Percentiles rank a stretch among this genome's conserved stretches.
phyloP scores from a whole-genome alignment of 2,888 invertebrate species.

The Stenolophus ochropezus region DNA sequence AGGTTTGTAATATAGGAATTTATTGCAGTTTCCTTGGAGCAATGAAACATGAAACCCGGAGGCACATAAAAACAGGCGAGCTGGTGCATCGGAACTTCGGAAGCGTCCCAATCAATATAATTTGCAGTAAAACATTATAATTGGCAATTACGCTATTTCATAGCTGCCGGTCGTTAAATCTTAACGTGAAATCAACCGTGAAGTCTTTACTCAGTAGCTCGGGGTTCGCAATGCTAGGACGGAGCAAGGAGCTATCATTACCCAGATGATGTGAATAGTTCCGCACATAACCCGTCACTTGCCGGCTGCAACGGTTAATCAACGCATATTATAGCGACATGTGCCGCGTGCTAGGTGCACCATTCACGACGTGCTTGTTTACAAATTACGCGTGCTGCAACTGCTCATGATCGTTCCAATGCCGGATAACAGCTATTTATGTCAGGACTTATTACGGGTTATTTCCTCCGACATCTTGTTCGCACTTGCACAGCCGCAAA shows the following conservation, averaged over 20 bases:
- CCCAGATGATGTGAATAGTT: conserved; percentile 9
- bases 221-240: background rate
- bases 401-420: background rate
- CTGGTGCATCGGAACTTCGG: conserved; percentile 21
- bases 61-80: background rate
- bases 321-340: background rate
- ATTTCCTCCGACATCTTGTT: too few relatives aligned
- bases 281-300: background rate
- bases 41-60: background rate
- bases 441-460: background rate
- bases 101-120: conserved; percentile 42
- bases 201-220: conserved; percentile 25
- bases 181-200: conserved; percentile 50
- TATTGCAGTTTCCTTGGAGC: background rate
- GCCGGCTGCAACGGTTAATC: conserved; percentile 14
- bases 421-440: background rate
- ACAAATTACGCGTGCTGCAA: background rate
- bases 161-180: conserved; percentile 58
- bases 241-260: conserved; percentile 6
- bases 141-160: conserved; percentile 58
- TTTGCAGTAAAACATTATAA: conserved; percentile 58
- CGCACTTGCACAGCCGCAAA: too few relatives aligned
- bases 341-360: background rate
- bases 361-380: background rate
- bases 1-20: background rate